A percentile compares a stretch with the other conserved stretches of the same genome.
Conservation (phyloP, 2,113 vertebrate genomes). For the Colossoma macropomum region DNA sequence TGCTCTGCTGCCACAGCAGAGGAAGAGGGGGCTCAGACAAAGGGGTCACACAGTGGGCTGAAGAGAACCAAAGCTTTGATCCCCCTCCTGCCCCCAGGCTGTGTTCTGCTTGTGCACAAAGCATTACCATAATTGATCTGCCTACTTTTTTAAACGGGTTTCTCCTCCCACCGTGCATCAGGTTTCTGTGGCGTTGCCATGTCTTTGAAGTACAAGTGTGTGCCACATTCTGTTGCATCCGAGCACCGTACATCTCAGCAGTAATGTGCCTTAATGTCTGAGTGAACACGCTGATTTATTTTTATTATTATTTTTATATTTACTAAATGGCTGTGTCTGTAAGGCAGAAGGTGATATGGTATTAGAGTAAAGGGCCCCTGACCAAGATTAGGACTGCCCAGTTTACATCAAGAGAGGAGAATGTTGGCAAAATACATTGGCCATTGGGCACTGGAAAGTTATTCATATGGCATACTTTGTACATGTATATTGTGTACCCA, state of each 20-base stretch:
- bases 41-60: constrained; percentile 24
- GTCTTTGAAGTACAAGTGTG: constrained; percentile 61
- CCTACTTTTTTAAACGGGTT: constrained; percentile 43
- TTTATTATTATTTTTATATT: background rate
- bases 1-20: constrained; percentile 40
- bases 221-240: constrained; percentile 47
- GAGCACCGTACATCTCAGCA: background rate
- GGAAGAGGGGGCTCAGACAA: constrained; percentile 23
- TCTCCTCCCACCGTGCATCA: constrained; percentile 53
- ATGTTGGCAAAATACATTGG: too few relatives aligned
- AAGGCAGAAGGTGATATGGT: background rate
- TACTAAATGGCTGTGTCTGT: background rate
- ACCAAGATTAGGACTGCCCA: too few relatives aligned
- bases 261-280: background rate
- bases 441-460: too few relatives aligned
- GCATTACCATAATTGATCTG: constrained; percentile 68
- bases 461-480: too few relatives aligned
- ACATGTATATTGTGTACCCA: too few relatives aligned
- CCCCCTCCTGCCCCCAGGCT: constrained; percentile 56
- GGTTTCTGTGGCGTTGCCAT: constrained; percentile 50
- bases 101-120: constrained; percentile 48
- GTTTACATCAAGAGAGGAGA: too few relatives aligned
- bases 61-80: constrained; percentile 58
- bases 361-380: background rate
- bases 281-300: background rate